Evolutionary conservation across 1,140 invertebrate species (phyloP).

Genomic region (Drosophila equinoxialis): DNA sequence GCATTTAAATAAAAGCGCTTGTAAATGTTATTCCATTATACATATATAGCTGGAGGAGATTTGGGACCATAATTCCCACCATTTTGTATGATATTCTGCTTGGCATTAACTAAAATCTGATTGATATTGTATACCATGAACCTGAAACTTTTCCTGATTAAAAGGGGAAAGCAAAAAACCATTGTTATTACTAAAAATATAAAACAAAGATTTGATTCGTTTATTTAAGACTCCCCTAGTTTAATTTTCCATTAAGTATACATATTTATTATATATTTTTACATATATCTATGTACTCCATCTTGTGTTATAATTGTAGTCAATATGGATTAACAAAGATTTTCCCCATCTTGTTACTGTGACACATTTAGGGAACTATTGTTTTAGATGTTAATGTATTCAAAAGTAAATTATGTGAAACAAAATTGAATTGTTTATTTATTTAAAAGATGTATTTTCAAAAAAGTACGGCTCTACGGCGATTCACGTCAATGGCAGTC

Average conservation of each 20-base stretch:
- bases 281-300: slow-evolving; percentile 10
- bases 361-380: slow-evolving; percentile 69
- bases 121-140: slow-evolving; percentile 44
- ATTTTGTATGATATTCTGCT: slow-evolving; percentile 62
- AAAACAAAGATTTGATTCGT: slow-evolving; percentile 15
- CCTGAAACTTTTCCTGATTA: slow-evolving; percentile 13
- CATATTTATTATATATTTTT: slow-evolving; percentile 51
- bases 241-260: slow-evolving; percentile 34
- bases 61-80: slow-evolving; percentile 1
- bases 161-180: not conserved
- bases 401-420: not conserved
- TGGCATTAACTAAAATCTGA: slow-evolving; percentile 56
- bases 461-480: slow-evolving; percentile 18
- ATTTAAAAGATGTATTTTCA: not conserved
- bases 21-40: slow-evolving; percentile 46
- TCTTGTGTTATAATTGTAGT: slow-evolving; percentile 16
- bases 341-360: slow-evolving; percentile 31
- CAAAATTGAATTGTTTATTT: not conserved
- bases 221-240: not conserved
- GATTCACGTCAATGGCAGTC: slow-evolving; percentile 85
- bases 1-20: slow-evolving; percentile 50
- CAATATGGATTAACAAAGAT: not conserved
- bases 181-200: not conserved
- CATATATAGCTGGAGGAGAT: slow-evolving; percentile 11
- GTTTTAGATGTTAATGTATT: not conserved